Evolutionary conservation across 2,113 vertebrate genomes (phyloP), one percentile per base, ranked within the genome.

Genomic region (Corythoichthys haematopterus): DNA sequence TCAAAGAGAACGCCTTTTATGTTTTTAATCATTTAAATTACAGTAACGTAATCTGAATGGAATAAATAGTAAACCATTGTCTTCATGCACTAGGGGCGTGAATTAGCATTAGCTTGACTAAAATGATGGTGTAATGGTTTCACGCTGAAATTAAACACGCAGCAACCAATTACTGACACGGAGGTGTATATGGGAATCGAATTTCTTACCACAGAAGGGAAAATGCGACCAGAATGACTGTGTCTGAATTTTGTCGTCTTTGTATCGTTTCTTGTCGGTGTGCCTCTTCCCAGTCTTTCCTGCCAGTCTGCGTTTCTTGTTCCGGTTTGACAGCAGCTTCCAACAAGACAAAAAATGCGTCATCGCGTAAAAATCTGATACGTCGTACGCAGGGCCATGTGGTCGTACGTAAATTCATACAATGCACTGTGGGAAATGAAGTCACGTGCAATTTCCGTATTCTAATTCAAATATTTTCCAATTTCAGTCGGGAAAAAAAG

Each of bases 271-370:
- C 40, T 37, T 35, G 3, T 66, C 60, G 2, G 36, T 9, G 65
- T 64, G 67, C 75, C 38, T 59, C 53, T 45, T 43, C 6, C 38
- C n/a, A 15, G 53, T 70, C 2, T 14, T 11, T n/a, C 2, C 38
- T 56, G n/a, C 46, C 60, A 0, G 61, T 64, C 69, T 36, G 40
- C 35, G n/a, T 68, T 89, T 91, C 84, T 84, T 80, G 43, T 62
- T 57, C 35, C 55, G 35, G 55, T 5, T 57, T 36, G 76, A 89
- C 90, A 87, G 80, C 84, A 84, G 84, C 90, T 91, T 92, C 92
- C 91, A 93, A 93, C 92, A 1, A 86, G 91, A 85, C 92, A 93
- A 55, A 92, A 92, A 90, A 63, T 77, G 85, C 92, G 91, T 93
- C 91, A 93, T 74, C 68, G 36, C 85, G 84, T 74, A 52, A 69